Conservation (phyloP, 2,797 vertebrate species). For the Enteromius anoplus region DNA sequence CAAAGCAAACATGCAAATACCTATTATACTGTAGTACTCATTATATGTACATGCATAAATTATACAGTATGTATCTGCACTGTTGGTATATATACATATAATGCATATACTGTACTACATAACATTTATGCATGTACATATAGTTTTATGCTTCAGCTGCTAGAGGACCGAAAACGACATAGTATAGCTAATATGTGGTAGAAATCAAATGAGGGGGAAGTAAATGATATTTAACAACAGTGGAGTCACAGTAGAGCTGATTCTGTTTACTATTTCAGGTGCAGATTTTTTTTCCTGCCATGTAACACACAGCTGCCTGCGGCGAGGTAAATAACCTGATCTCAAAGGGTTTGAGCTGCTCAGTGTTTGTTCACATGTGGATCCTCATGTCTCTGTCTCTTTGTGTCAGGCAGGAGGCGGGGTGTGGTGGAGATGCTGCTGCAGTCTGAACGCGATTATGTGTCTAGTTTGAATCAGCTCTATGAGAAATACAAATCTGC, state of each 20-base stretch:
- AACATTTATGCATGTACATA: no score
- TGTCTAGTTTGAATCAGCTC: slow-evolving; percentile 74
- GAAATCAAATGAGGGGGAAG: neutral
- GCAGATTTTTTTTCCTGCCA: slow-evolving; percentile 28
- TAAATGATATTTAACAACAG: neutral
- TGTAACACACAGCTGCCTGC: slow-evolving; percentile 32
- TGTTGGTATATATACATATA: no score
- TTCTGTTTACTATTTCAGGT: slow-evolving; percentile 26
- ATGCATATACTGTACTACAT: no score
- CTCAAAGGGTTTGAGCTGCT: neutral
- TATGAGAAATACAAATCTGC: slow-evolving; percentile 71
- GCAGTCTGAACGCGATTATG: slow-evolving; percentile 80
- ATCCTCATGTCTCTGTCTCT: slow-evolving; percentile 29
- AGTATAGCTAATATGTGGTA: neutral
- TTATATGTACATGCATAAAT: no score
- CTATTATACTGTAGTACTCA: no score
- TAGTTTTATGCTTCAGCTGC: neutral
- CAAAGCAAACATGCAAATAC: neutral
- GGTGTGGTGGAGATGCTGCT: slow-evolving; percentile 76
- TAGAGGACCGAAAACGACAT: neutral
- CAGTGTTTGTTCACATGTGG: neutral
- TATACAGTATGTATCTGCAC: no score
- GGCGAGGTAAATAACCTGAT: slow-evolving; percentile 33
- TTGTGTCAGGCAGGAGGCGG: slow-evolving; percentile 73
- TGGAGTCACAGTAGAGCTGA: neutral